phyloP scores from a whole-genome alignment of 2,797 vertebrate genomes.

The Scolopax rusticola region DNA sequence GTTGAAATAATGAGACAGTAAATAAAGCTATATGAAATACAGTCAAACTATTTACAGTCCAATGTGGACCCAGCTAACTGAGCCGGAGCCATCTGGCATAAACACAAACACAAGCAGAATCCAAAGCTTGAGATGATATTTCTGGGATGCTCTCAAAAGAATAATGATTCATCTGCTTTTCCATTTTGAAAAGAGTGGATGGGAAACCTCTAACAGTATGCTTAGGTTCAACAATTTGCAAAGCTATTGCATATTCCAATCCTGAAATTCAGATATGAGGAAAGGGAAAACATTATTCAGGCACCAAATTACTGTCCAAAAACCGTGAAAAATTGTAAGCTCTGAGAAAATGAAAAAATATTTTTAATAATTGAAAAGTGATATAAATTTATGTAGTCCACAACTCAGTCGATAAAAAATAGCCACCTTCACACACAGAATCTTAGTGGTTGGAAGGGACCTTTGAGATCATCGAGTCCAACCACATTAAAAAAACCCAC shows the following conservation, averaged over 20 bases:
- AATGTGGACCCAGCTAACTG: constrained; percentile 44
- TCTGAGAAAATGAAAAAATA: constrained; percentile 15
- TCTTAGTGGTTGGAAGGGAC: too few relatives aligned
- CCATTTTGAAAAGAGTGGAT: constrained; percentile 26
- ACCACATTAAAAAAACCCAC: too few relatives aligned
- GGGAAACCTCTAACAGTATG: neutral
- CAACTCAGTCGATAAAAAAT: constrained; percentile 2
- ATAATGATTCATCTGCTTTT: neutral
- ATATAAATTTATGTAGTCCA: neutral
- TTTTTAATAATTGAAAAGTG: constrained; percentile 5
- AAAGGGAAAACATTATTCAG: neutral
- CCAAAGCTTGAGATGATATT: neutral
- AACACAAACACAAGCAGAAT: constrained; percentile 28
- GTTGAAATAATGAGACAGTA: constrained; percentile 77
- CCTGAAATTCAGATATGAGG: neutral
- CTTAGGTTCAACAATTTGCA: constrained; percentile 27
- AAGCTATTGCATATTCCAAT: neutral
- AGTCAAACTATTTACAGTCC: constrained; percentile 54
- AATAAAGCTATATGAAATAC: constrained; percentile 56
- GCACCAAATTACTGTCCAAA: neutral
- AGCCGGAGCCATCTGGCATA: constrained; percentile 64
- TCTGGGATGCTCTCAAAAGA: neutral
- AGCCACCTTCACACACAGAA: neutral
- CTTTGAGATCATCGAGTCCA: too few relatives aligned
- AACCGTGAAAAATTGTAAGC: neutral